Base-by-base conservation (phyloP, 2,888 invertebrate species). In the Chloroclystis v-ata region DNA sequence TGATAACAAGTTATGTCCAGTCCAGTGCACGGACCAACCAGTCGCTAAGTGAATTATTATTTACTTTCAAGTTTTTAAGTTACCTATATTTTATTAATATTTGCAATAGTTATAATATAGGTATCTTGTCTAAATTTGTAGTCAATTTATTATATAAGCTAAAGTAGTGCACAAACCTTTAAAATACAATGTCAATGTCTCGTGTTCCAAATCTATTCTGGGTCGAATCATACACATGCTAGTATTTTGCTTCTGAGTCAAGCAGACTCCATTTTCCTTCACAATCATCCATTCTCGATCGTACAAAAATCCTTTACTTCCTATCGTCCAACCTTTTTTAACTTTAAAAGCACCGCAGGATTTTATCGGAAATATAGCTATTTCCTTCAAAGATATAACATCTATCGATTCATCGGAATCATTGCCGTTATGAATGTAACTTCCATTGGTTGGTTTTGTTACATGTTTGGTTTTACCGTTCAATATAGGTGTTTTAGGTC, bases 241-340 rank as follows among this genome's bases (percentile, higher is more conserved):
- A 1, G 93, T 89, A 62, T 93, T 92, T 49, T 94, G 91, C 78
- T 98, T 98, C 77, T 98, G 97, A 1, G 96, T 97, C 42, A 98
- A 79, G 49, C 95, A 94, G 50, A 94, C 91, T 10, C 97, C 97
- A 64, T 91, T 89, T 6, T 91, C 90, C 63, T 92, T 94, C 5
- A 96, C 90, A 50, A 99, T 92, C 95, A 98, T 96, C 97, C 97
- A 99, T 67, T 94, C 92, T 57, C 98, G 90, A 78, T 99, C 99
- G 75, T 93, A 96, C 65, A 92, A 89, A 25, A 99, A 89, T 0
- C 98, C 98, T 63, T 92, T 92, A 0, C 78, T 63, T 8, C 92
- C 93, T 43, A 98, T 76, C 48, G 89, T 85, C 97, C 98, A 98
- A 5, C 86, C 74, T 7, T 75, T 66, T 25, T 67, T 65, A 16